A percentile compares a stretch with the other conserved stretches of the same genome.
Evolutionary conservation across 2,113 vertebrate genomes (phyloP).

Genomic region (Entelurus aequoreus): DNA sequence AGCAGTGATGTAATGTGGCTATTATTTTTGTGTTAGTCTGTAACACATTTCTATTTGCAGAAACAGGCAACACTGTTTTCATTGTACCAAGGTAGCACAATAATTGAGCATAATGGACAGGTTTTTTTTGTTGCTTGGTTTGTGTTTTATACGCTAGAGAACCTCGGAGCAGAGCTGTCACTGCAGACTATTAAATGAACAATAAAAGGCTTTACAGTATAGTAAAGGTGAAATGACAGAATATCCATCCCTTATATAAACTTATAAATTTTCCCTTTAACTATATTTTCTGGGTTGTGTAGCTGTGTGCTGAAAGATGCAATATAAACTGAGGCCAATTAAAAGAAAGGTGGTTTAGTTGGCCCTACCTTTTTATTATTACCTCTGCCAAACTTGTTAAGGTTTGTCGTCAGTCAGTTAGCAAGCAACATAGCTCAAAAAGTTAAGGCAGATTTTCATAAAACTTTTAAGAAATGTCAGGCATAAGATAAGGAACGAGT

Average conservation of each 20-base stretch:
- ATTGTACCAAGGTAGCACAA: slow-evolving; percentile 10
- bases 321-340: slow-evolving; percentile 1
- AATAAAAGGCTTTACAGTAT: slow-evolving; percentile 24
- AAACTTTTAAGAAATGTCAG: no score
- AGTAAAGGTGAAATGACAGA: slow-evolving; percentile 7
- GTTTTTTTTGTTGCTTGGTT: not conserved
- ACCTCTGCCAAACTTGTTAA: no score
- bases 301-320: slow-evolving; percentile 10
- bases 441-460: no score
- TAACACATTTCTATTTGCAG: not conserved
- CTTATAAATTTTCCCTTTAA: not conserved
- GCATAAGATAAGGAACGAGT: no score
- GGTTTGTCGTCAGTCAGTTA: no score
- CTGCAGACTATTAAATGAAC: slow-evolving; percentile 13
- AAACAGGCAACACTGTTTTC: not conserved
- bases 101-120: slow-evolving; percentile 7
- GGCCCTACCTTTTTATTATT: not conserved
- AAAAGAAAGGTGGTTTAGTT: not conserved
- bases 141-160: slow-evolving; percentile 4
- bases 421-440: no score
- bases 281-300: slow-evolving; percentile 25
- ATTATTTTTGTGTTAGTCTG: not conserved
- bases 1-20: not conserved
- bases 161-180: not conserved
- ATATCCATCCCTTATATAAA: slow-evolving; percentile 21